Evolutionary conservation across 2,797 vertebrate genomes (phyloP).

Genomic region (Trachops cirrhosus): DNA sequence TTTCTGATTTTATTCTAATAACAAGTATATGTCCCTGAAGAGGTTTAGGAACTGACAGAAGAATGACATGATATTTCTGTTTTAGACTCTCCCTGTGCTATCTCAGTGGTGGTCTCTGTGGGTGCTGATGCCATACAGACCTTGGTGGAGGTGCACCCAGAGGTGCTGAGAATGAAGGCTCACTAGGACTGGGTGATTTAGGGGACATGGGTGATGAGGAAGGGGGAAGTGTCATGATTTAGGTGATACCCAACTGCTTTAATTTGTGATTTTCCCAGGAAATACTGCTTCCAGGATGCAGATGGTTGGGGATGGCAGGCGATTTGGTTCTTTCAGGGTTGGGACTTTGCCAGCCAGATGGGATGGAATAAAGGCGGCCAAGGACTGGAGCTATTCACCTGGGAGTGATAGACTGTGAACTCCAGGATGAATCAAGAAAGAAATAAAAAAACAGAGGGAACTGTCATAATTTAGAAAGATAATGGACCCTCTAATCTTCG

Average conservation of each 20-base stretch:
- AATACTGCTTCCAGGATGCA: not conserved
- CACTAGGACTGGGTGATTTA: not conserved
- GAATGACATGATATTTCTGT: not conserved
- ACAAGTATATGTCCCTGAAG: not conserved
- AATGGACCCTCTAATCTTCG: not conserved
- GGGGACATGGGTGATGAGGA: not conserved
- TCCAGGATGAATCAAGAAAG: not conserved
- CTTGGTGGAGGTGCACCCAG: no score
- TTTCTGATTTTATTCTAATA: not conserved
- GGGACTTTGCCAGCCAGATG: not conserved
- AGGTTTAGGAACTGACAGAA: not conserved
- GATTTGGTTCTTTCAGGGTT: not conserved
- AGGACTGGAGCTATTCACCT: not conserved
- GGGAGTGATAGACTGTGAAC: not conserved
- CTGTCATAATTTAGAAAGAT: not conserved
- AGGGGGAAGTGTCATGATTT: not conserved
- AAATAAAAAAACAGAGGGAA: not conserved
- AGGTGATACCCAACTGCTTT: not conserved
- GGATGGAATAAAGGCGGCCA: not conserved
- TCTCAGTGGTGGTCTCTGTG: not conserved
- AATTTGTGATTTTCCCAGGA: not conserved
- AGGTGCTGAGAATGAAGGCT: not conserved
- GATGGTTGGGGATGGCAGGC: not conserved
- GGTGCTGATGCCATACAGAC: not conserved
- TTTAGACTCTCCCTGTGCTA: not conserved